These are phyloP conservation scores for Drosophila picticornis DNA, from an alignment of 2,888 invertebrate species.

Conservation along the genomic window DNA sequence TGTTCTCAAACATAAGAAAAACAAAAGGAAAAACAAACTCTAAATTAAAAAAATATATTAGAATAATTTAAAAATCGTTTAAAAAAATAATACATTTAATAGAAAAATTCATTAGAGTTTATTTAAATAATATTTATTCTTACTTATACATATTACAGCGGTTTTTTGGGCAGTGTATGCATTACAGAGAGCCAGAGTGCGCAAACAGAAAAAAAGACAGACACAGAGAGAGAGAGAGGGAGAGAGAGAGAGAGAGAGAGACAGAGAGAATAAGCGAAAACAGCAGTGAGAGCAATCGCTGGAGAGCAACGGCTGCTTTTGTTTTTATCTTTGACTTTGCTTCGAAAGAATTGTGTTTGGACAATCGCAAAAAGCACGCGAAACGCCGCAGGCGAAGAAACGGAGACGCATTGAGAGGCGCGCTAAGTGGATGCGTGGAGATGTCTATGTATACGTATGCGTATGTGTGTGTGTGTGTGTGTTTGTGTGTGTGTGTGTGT, in stretches of 20 bases:
- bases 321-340: slow-evolving; percentile 40
- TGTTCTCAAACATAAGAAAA: background rate
- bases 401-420: slow-evolving; percentile 18
- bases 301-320: slow-evolving; percentile 24
- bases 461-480: slow-evolving; percentile 2
- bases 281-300: slow-evolving; percentile 28
- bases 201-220: slow-evolving; percentile 21
- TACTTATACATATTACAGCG: background rate
- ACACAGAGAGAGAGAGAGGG: slow-evolving; percentile 13
- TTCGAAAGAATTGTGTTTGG: slow-evolving; percentile 65
- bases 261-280: slow-evolving; percentile 1
- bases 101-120: background rate
- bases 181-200: slow-evolving; percentile 30
- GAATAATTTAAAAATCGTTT: background rate
- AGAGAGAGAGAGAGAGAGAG: slow-evolving; percentile 14
- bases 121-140: background rate
- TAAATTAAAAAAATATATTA: background rate
- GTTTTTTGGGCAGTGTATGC: slow-evolving; percentile 36
- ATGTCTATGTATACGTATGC: slow-evolving; percentile 13
- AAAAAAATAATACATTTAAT: too few relatives aligned
- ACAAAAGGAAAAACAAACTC: background rate
- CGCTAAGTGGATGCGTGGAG: slow-evolving; percentile 55
- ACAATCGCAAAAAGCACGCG: slow-evolving; percentile 64
- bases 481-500: slow-evolving; percentile 18
- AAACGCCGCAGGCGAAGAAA: slow-evolving; percentile 15